Percentiles rank a stretch among this genome's conserved stretches.
These are phyloP conservation scores for Enteromius fasciolatus DNA, from an alignment of 2,797 vertebrate species.

Conservation along the genomic window DNA sequence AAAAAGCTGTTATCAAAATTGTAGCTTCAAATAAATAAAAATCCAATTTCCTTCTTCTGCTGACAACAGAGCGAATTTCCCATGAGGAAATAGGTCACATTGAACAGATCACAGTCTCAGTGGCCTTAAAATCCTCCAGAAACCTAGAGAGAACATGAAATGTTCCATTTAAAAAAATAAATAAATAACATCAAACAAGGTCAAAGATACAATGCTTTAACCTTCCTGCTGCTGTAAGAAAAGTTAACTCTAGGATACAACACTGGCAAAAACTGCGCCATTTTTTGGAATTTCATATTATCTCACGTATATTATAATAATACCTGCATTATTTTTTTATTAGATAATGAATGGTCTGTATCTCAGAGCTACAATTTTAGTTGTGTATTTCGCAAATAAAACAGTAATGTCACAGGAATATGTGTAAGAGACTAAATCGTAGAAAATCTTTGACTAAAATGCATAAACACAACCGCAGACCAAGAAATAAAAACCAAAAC, in stretches of 20 bases:
- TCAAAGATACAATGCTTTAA: neutral
- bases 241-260: neutral
- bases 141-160: neutral
- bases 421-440: neutral
- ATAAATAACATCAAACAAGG: neutral
- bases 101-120: constrained; percentile 46
- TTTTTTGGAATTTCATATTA: neutral
- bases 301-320: neutral
- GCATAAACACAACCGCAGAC: neutral
- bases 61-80: constrained; percentile 19
- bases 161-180: too few relatives aligned
- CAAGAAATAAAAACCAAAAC: neutral
- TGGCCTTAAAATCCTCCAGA: constrained; percentile 27
- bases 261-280: neutral
- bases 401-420: neutral
- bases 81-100: constrained; percentile 49
- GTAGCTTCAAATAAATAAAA: constrained; percentile 22
- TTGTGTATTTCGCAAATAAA: neutral
- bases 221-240: neutral
- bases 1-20: constrained; percentile 3
- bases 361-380: neutral
- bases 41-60: constrained; percentile 12
- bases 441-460: neutral
- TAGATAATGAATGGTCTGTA: neutral
- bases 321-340: neutral